Evolutionary conservation across 2,113 vertebrate species (phyloP), one percentile per base, ranked within the genome.

Genomic region (Scomber japonicus): DNA sequence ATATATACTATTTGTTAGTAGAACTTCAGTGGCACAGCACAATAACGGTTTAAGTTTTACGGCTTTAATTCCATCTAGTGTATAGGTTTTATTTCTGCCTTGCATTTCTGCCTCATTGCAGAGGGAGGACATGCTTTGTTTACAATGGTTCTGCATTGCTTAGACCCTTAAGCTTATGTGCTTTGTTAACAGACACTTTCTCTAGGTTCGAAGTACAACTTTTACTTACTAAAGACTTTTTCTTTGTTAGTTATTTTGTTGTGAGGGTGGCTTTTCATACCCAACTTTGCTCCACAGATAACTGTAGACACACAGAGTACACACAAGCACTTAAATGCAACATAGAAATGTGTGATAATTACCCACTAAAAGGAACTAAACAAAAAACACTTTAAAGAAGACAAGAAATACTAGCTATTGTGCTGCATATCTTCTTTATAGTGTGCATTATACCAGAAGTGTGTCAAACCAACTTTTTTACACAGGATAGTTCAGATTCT

Each of bases 401-500:
- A 19, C 3, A 74, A 44, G 3, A 27, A 48, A 35, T 12, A 44
- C n/a, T 21, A 24, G 40, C 11, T 31, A 40, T 30, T 48, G 11
- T 19, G 24, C 48, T 24, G 13, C 19, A 27, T 62, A 31, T 63
- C 3, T 35, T 76, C 0, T 50, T 46, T 59, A 17, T 14, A 19
- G 8, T 27, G 50, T 61, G 31, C 11, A 19, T 40, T 14, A 10
- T 17, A 45, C 6, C 15, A 65, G 2, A 51, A 14, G 15, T 65
- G n/a, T 13, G 27, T 21, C 4, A 16, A 19, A 51, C 60, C 14
- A 35, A 54, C 15, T 51, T 63, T 56, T 14, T 59, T 64, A 12
- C 56, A 15, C 78, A 63, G 63, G 27, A 12, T 67, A 24, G 66
- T 77, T 81, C 11, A 59, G 48, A 75, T 44, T 64, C 50, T 63